Evolutionary conservation across 2,888 invertebrate species (phyloP).

Genomic region (Drosophila paucipuncta): DNA sequence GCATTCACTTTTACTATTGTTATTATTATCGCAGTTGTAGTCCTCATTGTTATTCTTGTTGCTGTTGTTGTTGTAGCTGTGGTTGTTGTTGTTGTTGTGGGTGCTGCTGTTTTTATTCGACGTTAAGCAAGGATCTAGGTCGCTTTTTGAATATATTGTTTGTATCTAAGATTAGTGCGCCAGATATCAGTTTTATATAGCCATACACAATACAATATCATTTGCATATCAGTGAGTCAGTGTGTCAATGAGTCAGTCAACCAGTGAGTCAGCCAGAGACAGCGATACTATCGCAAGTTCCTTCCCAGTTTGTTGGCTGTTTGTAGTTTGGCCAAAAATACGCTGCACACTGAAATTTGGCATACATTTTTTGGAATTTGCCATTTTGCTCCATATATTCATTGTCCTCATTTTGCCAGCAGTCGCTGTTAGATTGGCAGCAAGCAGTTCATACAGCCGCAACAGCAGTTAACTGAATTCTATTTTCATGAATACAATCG

Average conservation of each 20-base stretch:
- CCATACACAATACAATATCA: conserved; percentile 70
- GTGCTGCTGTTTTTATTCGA: conserved; percentile 46
- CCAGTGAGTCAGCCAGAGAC: conserved; percentile 22
- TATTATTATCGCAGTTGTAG: conserved; percentile 75
- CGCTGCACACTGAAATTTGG: conserved; percentile 11
- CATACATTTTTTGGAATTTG: conserved; percentile 9
- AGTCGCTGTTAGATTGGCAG: too few relatives aligned
- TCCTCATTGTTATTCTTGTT: conserved; percentile 56
- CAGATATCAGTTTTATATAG: conserved; percentile 77
- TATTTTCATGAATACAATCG: conserved; percentile 12
- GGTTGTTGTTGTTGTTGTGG: conserved; percentile 66
- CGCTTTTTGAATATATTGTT: conserved; percentile 79
- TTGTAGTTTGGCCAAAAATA: conserved; percentile 1
- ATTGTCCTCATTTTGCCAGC: conserved; percentile 1
- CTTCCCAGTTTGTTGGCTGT: conserved; percentile 10
- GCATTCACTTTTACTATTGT: conserved; percentile 70
- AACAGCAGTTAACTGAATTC: conserved; percentile 10
- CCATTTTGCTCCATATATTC: conserved; percentile 4
- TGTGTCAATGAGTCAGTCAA: conserved; percentile 28
- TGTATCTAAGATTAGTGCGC: conserved; percentile 77
- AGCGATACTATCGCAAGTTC: conserved; percentile 21
- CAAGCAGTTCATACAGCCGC: neutral
- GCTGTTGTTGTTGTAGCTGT: conserved; percentile 22
- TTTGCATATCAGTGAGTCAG: conserved; percentile 65
- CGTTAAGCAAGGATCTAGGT: conserved; percentile 74